Percentiles rank a stretch among this genome's conserved stretches.
These are phyloP conservation scores for Drosophila miranda DNA, from an alignment of 1,140 invertebrate genomes.

Conservation along the genomic window DNA sequence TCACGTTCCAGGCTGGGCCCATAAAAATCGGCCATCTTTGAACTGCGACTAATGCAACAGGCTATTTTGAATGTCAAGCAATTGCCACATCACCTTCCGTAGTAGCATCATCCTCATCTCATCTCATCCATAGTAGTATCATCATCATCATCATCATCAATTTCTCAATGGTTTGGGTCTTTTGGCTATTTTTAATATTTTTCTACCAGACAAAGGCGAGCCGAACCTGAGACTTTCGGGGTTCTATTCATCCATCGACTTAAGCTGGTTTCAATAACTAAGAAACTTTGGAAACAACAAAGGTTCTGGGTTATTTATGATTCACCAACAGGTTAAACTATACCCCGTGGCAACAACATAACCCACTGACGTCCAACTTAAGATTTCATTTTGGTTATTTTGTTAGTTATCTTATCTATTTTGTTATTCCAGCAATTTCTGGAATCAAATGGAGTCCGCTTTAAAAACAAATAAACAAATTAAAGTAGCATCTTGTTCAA, in stretches of 20 bases:
- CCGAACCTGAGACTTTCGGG: slow-evolving; percentile 2
- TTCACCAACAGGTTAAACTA: slow-evolving; percentile 62
- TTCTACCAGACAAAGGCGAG: slow-evolving; percentile 34
- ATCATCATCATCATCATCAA: slow-evolving; percentile 23
- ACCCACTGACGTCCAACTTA: slow-evolving; percentile 15
- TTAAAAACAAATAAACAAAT: slow-evolving; percentile 32
- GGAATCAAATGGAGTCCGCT: slow-evolving; percentile 17
- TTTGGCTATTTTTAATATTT: slow-evolving; percentile 34
- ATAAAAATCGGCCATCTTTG: slow-evolving; percentile 18
- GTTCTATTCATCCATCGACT: slow-evolving; percentile 20
- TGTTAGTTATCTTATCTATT: slow-evolving; percentile 18
- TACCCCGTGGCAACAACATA: slow-evolving; percentile 51
- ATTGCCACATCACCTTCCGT: slow-evolving; percentile 42
- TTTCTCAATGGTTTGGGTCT: slow-evolving; percentile 30
- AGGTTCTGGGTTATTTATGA: slow-evolving; percentile 49
- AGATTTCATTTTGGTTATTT: slow-evolving; percentile 21
- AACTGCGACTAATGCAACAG: slow-evolving; percentile 30
- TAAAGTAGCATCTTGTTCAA: slow-evolving; percentile 18
- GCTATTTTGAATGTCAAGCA: slow-evolving; percentile 33
- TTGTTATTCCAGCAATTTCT: slow-evolving; percentile 26
- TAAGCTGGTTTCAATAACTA: slow-evolving; percentile 25
- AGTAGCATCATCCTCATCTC: slow-evolving; percentile 10
- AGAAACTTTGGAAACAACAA: slow-evolving; percentile 33
- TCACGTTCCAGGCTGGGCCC: slow-evolving; percentile 46
- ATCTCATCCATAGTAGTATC: background rate